Conservation (phyloP, 1,140 invertebrate genomes). For the Teleogryllus occipitalis region DNA sequence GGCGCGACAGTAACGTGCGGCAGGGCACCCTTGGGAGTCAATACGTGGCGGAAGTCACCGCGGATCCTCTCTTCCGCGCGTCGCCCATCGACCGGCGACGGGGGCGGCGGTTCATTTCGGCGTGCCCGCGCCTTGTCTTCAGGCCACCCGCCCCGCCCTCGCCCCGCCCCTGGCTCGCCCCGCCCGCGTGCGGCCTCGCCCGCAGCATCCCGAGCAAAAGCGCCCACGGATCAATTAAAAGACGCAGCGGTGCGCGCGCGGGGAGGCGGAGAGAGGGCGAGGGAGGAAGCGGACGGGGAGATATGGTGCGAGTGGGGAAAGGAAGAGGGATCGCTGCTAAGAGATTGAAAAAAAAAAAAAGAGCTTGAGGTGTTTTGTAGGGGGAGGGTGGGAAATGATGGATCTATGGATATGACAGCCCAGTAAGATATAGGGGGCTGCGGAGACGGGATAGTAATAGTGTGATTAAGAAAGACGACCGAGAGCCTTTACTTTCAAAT, state of each 20-base stretch:
- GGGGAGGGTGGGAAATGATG: no score
- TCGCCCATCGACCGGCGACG: conserved; percentile 18
- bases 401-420: no score
- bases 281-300: conserved; percentile 22
- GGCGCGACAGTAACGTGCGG: not conserved
- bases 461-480: no score
- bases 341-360: no score
- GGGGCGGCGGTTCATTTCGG: conserved; percentile 17
- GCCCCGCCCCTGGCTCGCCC: conserved; percentile 39
- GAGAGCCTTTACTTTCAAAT: no score
- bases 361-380: no score
- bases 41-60: no score
- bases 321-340: no score
- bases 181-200: conserved; percentile 39
- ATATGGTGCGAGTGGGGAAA: conserved; percentile 14
- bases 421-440: no score
- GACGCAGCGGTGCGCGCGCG: conserved; percentile 17
- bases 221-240: not conserved
- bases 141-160: conserved; percentile 39
- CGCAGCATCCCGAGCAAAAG: not conserved
- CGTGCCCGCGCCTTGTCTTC: conserved; percentile 32
- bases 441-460: no score
- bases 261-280: conserved; percentile 20
- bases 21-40: not conserved
- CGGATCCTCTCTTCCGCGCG: no score